Conservation (phyloP, 2,113 vertebrate species). For the Mormoops blainvillei region DNA sequence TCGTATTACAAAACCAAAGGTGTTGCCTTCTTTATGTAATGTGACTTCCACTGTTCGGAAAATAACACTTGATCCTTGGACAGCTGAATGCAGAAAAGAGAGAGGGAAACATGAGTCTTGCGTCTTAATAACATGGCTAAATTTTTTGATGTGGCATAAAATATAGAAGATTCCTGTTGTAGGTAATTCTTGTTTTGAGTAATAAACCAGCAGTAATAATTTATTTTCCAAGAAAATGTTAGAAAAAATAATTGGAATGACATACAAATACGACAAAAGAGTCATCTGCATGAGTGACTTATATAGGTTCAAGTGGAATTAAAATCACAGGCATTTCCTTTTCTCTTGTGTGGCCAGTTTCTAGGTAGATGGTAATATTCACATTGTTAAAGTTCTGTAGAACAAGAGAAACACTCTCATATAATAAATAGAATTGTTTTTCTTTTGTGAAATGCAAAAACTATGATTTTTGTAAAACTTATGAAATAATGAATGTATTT, state of each 20-base stretch:
- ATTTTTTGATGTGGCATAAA: not conserved
- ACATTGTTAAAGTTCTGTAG: not conserved
- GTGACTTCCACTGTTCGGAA: constrained; percentile 98
- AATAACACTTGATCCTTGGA: constrained; percentile 94
- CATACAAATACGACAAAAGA: not conserved
- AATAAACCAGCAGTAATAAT: not conserved
- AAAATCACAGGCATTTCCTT: not conserved
- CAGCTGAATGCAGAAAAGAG: constrained; percentile 76
- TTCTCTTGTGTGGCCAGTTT: not conserved
- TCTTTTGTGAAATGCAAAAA: constrained; percentile 3
- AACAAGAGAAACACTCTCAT: not conserved
- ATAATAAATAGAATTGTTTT: not conserved
- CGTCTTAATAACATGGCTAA: not conserved
- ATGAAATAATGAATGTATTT: not conserved
- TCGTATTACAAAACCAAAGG: constrained; percentile 98
- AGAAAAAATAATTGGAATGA: not conserved
- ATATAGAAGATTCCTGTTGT: not conserved
- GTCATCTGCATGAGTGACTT: not conserved
- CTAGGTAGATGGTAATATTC: not conserved
- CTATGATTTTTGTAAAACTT: not conserved
- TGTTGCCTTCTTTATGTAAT: constrained; percentile 97
- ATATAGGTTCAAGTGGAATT: not conserved
- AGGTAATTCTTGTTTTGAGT: not conserved
- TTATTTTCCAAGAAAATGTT: not conserved
- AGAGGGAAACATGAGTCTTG: not conserved